phyloP scores from a whole-genome alignment of 1,140 invertebrate species.

The Sweltsa coloradensis region DNA sequence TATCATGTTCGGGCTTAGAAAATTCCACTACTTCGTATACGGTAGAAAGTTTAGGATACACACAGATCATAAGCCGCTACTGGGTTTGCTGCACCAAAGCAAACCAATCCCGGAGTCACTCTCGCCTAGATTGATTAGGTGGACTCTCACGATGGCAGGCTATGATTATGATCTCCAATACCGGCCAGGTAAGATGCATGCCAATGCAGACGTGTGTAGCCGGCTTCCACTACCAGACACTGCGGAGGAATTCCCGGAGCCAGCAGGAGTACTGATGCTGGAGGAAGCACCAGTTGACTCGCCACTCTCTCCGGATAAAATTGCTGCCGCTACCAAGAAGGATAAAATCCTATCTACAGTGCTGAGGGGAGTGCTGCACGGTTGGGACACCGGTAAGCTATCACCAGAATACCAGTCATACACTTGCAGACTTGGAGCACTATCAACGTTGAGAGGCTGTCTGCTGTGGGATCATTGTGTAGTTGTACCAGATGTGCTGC shows the following conservation, averaged over 20 bases:
- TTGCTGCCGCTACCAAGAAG: too few relatives aligned
- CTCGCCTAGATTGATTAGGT: conserved; percentile 25
- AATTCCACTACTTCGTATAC: conserved; percentile 38
- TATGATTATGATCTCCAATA: conserved; percentile 27
- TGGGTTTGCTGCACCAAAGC: conserved; percentile 28
- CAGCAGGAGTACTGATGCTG: conserved; percentile 2
- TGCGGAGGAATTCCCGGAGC: conserved; percentile 10
- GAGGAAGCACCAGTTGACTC: conserved; percentile 1
- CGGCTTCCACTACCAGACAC: conserved; percentile 13
- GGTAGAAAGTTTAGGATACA: conserved; percentile 33
- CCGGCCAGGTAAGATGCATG: too few relatives aligned
- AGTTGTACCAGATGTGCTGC: conserved; percentile 26
- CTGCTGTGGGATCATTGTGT: conserved; percentile 12
- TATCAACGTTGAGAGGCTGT: conserved; percentile 7
- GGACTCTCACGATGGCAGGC: conserved; percentile 23
- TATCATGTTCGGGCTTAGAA: conserved; percentile 36
- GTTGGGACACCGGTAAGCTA: conserved; percentile 5
- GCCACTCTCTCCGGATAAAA: too few relatives aligned
- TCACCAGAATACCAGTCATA: neutral
- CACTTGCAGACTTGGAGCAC: neutral
- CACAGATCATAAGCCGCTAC: conserved; percentile 37
- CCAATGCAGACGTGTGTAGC: conserved; percentile 16
- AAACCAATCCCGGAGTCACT: conserved; percentile 23
- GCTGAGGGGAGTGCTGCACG: conserved; percentile 1
- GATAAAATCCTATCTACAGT: too few relatives aligned